Conservation (phyloP, 2,113 vertebrate species). For the Heterotilapia buettikoferi region DNA sequence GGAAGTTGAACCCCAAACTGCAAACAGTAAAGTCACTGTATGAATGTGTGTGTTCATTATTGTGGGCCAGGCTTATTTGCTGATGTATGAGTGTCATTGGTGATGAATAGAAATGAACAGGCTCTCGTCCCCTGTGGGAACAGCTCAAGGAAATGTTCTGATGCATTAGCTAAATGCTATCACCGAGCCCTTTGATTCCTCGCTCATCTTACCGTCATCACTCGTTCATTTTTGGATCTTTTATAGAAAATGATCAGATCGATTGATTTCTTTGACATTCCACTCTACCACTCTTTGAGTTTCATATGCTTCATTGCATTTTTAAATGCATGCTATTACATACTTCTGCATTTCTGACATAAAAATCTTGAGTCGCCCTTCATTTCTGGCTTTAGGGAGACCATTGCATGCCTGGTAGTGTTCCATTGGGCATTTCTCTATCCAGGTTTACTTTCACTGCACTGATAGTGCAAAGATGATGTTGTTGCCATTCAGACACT, state of each 20-base stretch:
- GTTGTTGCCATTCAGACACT: neutral
- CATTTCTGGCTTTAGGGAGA: neutral
- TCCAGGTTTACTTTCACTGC: neutral
- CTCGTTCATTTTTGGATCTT: neutral
- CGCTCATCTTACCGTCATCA: neutral
- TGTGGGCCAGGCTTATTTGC: conserved; percentile 13
- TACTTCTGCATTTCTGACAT: neutral
- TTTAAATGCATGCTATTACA: neutral
- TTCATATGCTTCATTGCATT: neutral
- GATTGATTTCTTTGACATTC: neutral
- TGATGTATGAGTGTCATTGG: neutral
- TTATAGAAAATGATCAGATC: neutral
- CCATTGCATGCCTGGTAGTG: neutral
- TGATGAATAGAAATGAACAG: neutral
- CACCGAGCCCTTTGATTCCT: neutral
- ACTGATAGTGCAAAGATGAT: neutral
- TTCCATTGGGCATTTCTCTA: neutral
- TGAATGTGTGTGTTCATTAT: neutral
- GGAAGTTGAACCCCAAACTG: neutral
- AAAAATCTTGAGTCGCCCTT: accelerated
- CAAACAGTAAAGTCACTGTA: neutral
- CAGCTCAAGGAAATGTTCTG: conserved; percentile 34
- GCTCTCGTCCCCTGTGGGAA: neutral
- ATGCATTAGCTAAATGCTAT: neutral
- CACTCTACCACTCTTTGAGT: neutral